Evolutionary conservation across 2,888 invertebrate species (phyloP).

Genomic region (Philopedon plagiatum): DNA sequence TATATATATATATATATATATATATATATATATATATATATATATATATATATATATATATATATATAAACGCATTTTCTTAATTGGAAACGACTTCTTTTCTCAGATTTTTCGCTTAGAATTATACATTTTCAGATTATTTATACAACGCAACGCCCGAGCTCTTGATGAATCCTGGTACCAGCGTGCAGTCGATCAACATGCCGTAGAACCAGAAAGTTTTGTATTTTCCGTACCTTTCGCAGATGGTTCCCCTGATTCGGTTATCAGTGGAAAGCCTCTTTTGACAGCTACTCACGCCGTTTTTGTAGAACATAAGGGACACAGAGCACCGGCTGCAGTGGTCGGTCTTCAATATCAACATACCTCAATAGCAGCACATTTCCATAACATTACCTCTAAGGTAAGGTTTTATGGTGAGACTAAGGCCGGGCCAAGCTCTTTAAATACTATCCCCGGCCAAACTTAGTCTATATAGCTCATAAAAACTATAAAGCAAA

Average conservation of each 20-base stretch:
- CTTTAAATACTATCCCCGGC: too few relatives aligned
- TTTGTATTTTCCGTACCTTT: slow-evolving; percentile 93
- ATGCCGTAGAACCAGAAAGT: slow-evolving; percentile 87
- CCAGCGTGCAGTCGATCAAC: slow-evolving; percentile 91
- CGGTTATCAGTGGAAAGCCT: slow-evolving; percentile 65
- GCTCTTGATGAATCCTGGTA: slow-evolving; percentile 94
- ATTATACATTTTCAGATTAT: slow-evolving; percentile 75
- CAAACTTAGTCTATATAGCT: too few relatives aligned
- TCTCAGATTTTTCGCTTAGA: not conserved
- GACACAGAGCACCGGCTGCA: slow-evolving; percentile 89
- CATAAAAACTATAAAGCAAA: too few relatives aligned
- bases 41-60: too few relatives aligned
- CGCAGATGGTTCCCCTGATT: slow-evolving; percentile 72
- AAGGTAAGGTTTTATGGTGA: slow-evolving; percentile 81
- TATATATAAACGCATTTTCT: too few relatives aligned
- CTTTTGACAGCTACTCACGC: slow-evolving; percentile 93
- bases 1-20: too few relatives aligned
- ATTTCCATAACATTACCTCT: slow-evolving; percentile 88
- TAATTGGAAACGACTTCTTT: too few relatives aligned
- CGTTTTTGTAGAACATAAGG: slow-evolving; percentile 87
- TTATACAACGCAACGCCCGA: slow-evolving; percentile 83
- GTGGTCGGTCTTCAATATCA: slow-evolving; percentile 94
- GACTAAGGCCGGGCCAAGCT: too few relatives aligned
- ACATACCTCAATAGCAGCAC: slow-evolving; percentile 84
- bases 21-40: too few relatives aligned